A percentile compares a stretch with the other conserved stretches of the same genome.
Evolutionary conservation across 2,888 invertebrate species (phyloP).

Genomic region (Tetheella fluctuosa): DNA sequence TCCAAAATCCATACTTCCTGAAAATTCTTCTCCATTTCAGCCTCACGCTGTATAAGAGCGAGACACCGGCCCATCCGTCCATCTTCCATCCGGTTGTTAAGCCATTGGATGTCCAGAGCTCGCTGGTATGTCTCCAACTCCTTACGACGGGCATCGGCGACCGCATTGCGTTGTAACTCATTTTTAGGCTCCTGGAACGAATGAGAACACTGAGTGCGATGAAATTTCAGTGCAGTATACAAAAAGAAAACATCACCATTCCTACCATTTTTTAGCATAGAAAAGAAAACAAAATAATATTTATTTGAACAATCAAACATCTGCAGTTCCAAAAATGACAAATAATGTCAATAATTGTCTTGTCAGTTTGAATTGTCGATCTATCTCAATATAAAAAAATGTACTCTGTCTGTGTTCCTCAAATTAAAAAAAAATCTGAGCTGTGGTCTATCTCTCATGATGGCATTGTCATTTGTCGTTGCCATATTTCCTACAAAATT

Average conservation of each 20-base stretch:
- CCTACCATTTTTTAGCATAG: background rate
- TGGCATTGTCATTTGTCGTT: no score
- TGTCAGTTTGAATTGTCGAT: no score
- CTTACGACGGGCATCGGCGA: conserved; percentile 50
- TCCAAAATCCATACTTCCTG: conserved; percentile 56
- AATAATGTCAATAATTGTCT: no score
- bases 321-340: no score
- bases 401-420: no score
- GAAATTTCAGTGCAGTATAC: conserved; percentile 9
- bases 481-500: no score
- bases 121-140: conserved; percentile 64
- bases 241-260: background rate
- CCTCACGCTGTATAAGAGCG: conserved; percentile 68
- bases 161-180: conserved; percentile 65
- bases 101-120: conserved; percentile 70
- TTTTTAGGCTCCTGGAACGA: conserved; percentile 60
- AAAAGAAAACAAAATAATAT: no score
- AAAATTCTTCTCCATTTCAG: conserved; percentile 74
- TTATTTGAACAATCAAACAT: no score
- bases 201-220: conserved; percentile 5
- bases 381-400: no score
- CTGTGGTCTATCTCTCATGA: no score
- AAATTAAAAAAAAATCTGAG: no score
- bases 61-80: conserved; percentile 72
- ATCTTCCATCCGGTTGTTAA: conserved; percentile 74